Percentiles rank a stretch among this genome's conserved stretches.
These are phyloP conservation scores for Lamellibrachia columna DNA, from an alignment of 2,888 invertebrate genomes.

Conservation along the genomic window DNA sequence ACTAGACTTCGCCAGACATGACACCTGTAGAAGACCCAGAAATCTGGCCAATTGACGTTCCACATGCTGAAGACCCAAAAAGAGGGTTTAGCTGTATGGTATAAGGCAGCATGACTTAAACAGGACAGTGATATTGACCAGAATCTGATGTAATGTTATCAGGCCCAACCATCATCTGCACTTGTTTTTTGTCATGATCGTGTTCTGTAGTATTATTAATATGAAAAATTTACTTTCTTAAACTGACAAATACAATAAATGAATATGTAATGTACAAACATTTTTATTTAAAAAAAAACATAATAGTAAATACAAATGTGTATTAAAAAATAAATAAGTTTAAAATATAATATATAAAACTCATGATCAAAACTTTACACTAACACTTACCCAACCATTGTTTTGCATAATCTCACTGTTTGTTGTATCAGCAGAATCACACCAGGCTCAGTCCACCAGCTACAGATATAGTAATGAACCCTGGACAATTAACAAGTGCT, in stretches of 20 bases:
- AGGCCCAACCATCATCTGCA: neutral
- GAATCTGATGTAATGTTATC: neutral
- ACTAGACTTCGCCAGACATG: too few species aligned
- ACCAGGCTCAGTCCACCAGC: neutral
- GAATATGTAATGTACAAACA: neutral
- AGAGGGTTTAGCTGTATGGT: neutral
- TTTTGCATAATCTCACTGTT: neutral
- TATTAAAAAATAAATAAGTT: too few species aligned
- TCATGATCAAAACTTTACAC: neutral
- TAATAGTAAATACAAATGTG: too few species aligned
- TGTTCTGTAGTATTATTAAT: neutral
- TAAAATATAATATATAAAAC: neutral
- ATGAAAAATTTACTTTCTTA: too few species aligned
- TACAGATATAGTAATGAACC: too few species aligned
- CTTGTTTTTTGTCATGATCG: neutral
- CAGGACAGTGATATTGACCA: neutral
- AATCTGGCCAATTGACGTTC: neutral
- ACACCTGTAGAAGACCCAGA: neutral
- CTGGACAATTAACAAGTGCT: too few species aligned
- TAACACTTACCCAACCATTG: neutral
- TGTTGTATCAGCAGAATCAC: neutral
- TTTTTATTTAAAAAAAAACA: neutral
- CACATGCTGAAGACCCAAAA: neutral
- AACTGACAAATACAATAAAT: too few species aligned
- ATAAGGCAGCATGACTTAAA: neutral